Percentiles rank a stretch among this genome's conserved stretches.
Evolutionary conservation across 2,888 invertebrate species (phyloP).

Genomic region (Pachydiplax longipennis): DNA sequence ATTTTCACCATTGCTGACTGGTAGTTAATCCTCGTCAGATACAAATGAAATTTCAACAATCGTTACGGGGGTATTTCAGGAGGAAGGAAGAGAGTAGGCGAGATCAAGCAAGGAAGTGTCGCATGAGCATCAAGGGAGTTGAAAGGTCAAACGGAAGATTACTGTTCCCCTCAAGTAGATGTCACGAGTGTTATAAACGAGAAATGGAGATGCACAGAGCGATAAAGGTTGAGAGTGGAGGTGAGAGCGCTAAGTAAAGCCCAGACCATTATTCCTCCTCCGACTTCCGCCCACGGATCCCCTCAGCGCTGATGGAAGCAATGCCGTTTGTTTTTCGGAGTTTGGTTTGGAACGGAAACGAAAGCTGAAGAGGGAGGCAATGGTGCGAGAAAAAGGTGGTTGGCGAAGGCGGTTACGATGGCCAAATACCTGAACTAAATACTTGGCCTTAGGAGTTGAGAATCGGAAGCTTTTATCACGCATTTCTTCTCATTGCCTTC

Average conservation of each 20-base stretch:
- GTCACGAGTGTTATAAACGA: neutral
- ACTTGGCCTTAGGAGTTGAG: too few species aligned
- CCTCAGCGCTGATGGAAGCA: conserved; percentile 15
- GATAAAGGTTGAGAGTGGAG: conserved; percentile 11
- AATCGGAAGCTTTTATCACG: too few species aligned
- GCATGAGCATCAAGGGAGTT: neutral
- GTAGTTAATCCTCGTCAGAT: too few species aligned
- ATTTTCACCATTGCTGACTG: too few species aligned
- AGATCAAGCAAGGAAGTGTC: neutral
- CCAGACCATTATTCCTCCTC: neutral
- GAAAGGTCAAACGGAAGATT: neutral
- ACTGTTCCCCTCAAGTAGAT: neutral
- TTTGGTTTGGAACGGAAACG: conserved; percentile 26
- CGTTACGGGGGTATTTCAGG: neutral
- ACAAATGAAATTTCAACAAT: too few species aligned
- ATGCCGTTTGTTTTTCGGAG: conserved; percentile 34
- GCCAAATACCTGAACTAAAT: neutral
- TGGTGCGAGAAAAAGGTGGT: neutral
- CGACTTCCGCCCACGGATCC: neutral
- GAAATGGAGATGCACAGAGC: neutral
- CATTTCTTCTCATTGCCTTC: too few species aligned
- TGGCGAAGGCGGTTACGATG: neutral
- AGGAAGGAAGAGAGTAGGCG: neutral
- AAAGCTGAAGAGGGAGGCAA: neutral
- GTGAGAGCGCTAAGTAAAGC: conserved; percentile 36